Evolutionary conservation across 1,140 invertebrate genomes (phyloP).

Genomic region (Macrocentrus cingulum): DNA sequence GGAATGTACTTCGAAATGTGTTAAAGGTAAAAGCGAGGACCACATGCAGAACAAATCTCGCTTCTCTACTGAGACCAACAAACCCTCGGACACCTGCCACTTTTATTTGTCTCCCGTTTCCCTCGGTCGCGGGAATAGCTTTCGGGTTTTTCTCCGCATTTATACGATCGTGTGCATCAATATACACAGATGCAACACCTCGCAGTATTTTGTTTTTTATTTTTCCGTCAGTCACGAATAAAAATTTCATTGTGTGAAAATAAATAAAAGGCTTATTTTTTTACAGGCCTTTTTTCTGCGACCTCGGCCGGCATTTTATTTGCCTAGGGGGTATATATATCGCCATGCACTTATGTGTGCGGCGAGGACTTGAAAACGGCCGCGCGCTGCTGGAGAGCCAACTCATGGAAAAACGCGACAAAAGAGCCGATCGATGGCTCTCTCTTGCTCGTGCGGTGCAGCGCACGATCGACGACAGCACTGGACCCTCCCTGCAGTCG

Average conservation of each 20-base stretch:
- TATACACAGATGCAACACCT: too few species aligned
- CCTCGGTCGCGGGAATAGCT: background rate
- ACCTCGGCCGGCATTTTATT: constrained; percentile 7
- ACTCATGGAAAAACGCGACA: constrained; percentile 6
- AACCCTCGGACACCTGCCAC: constrained; percentile 14
- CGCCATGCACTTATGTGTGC: background rate
- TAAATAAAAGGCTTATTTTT: too few species aligned
- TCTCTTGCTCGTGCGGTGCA: background rate
- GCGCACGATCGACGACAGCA: background rate
- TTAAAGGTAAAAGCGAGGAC: background rate
- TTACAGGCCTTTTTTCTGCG: background rate
- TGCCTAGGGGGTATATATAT: constrained; percentile 15
- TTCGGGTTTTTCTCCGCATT: background rate
- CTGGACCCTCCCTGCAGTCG: constrained; percentile 4
- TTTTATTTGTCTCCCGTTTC: background rate
- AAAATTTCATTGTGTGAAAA: too few species aligned
- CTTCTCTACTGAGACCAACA: background rate
- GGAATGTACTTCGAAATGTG: constrained; percentile 5
- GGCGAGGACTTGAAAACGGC: constrained; percentile 3
- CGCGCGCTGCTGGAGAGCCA: constrained; percentile 4
- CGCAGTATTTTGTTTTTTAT: too few species aligned
- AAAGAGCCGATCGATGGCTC: constrained; percentile 12
- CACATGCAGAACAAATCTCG: constrained; percentile 1
- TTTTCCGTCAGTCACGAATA: too few species aligned
- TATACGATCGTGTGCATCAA: background rate